Base-by-base conservation (phyloP, 2,888 invertebrate genomes). In the Meiosimyza decipiens region DNA sequence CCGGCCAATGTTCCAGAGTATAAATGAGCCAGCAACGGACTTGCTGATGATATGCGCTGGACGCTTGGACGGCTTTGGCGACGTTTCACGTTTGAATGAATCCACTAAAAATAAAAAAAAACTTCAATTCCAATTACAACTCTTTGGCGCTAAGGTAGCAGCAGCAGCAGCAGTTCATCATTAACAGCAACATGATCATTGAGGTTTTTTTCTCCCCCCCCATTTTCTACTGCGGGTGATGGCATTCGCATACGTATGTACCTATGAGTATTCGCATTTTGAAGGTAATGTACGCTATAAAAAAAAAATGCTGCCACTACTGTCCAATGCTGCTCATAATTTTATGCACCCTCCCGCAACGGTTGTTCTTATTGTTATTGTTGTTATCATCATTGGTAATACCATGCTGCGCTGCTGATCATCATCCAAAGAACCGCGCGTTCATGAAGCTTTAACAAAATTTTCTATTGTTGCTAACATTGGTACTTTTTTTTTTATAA, bases 81-180 rank as follows among this genome's bases (percentile, higher is more conserved):
- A 78, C 77, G 77, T 75, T 72, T 78, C 76, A 78, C 77, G 77
- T 75, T 72, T 78, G 76, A 77, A 73, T 78, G 75, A 77, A 65
- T 75, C 71, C 67, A 64, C 55, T 28, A 73, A 76, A 70, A 75
- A 73, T 12, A 54, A 59, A 16, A 28, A 28, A 57, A 49, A 72
- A 59, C 72, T 3, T 16, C 33, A 11, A 15, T 54, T 60, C n/a
- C n/a, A 33, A 40, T 16, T 49, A 16, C 22, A 18, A 15, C 22
- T 33, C 65, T 22, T 52, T 65, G 68, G 57, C 47, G 59, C 57
- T 28, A 13, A 13, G 33, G 33, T 15, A 28, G 55, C 57, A 40
- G 16, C 55, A 54, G 7, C 55, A 54, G 55, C 55, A 57, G 57
- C 18, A 18, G n/a, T 54, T 18, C 59, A 59, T 47, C 59, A 50